Conservation (phyloP, 2,888 invertebrate species). For the Acrobasis consociella region DNA sequence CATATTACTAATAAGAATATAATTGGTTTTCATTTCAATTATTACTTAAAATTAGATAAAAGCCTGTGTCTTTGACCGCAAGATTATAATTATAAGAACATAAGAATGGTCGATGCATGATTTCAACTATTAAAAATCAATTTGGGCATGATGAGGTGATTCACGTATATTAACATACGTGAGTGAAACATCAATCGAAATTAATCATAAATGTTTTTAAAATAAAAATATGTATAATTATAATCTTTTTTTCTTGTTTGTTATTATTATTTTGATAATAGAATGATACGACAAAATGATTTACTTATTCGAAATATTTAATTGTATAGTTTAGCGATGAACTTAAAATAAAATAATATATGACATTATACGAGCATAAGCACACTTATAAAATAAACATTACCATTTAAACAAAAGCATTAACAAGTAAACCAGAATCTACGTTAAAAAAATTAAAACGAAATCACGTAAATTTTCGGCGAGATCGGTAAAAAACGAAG, state of each 20-base stretch:
- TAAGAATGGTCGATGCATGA: slow-evolving; percentile 14
- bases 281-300: no score
- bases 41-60: slow-evolving; percentile 24
- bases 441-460: slow-evolving; percentile 27
- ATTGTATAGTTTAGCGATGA: neutral
- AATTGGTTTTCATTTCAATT: slow-evolving; percentile 27
- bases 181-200: neutral
- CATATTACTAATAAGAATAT: slow-evolving; percentile 28
- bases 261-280: no score
- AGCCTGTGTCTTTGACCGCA: slow-evolving; percentile 15
- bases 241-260: no score
- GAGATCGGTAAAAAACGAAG: slow-evolving; percentile 26
- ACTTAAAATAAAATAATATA: neutral
- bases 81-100: slow-evolving; percentile 9
- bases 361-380: no score
- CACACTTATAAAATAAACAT: no score
- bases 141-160: slow-evolving; percentile 4
- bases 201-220: no score
- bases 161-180: neutral
- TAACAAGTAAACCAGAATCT: neutral
- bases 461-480: slow-evolving; percentile 25
- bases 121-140: slow-evolving; percentile 23
- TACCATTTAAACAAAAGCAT: no score
- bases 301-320: no score
- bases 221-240: no score